phyloP scores from a whole-genome alignment of 2,797 vertebrate species.

The Coendou prehensilis region DNA sequence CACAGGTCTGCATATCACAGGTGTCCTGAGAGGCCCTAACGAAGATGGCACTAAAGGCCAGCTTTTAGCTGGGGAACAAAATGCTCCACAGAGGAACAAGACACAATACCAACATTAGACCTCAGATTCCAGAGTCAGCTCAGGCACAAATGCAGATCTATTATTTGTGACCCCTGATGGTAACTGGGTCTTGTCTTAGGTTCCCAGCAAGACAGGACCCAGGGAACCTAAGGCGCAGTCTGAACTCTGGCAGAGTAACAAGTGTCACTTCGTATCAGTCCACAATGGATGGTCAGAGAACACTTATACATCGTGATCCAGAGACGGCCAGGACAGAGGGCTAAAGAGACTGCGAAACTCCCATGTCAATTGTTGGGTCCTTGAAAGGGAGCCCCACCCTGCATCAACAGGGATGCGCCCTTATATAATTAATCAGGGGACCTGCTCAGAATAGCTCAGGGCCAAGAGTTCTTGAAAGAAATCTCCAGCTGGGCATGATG shows the following conservation, averaged over 20 bases:
- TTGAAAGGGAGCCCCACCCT: neutral
- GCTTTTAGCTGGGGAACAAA: slow-evolving; percentile 30
- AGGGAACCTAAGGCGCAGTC: neutral
- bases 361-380: neutral
- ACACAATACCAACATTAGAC: neutral
- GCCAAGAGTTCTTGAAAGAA: slow-evolving; percentile 26
- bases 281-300: neutral
- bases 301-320: neutral
- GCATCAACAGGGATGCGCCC: neutral
- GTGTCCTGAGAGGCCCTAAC: neutral
- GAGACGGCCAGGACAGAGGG: neutral
- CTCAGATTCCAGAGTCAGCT: neutral
- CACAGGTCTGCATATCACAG: slow-evolving; percentile 10
- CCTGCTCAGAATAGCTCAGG: slow-evolving; percentile 30
- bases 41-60: slow-evolving; percentile 6
- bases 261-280: neutral
- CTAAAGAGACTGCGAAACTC: neutral
- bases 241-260: neutral
- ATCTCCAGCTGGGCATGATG: neutral
- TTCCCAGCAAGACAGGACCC: neutral
- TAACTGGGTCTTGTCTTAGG: neutral
- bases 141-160: neutral
- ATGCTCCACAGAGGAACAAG: neutral
- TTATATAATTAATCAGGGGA: neutral
- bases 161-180: neutral